Percentiles rank a stretch among this genome's conserved stretches.
phyloP scores from a whole-genome alignment of 64 coral and sea anemone genomes.

The Catalaphyllia jardinei region DNA sequence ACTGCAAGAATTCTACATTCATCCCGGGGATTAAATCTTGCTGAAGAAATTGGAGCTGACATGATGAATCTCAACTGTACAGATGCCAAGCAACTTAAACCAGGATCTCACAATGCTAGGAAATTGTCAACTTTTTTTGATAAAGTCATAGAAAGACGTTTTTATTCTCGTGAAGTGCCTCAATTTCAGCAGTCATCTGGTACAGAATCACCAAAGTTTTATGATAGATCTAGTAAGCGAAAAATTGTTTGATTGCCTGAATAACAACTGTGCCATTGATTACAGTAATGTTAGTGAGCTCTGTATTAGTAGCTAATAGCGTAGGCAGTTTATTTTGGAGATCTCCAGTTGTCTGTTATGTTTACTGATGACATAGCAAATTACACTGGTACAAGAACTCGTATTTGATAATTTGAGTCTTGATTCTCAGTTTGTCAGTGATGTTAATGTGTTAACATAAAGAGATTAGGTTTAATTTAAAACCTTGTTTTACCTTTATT shows the following conservation, averaged over 20 bases:
- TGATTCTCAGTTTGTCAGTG: no score
- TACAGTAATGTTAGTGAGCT: no score
- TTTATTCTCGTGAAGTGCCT: conserved; percentile 69
- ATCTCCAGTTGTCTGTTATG: no score
- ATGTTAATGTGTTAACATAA: no score
- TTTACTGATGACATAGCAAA: no score
- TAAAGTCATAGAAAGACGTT: conserved; percentile 96
- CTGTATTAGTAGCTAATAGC: no score
- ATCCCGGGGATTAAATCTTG: conserved; percentile 77
- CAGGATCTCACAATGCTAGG: conserved; percentile 65
- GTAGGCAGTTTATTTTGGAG: no score
- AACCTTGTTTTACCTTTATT: no score
- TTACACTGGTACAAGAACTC: no score
- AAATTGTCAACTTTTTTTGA: conserved; percentile 89
- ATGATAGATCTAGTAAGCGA: conserved; percentile 70
- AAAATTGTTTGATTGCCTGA: conserved; percentile 57
- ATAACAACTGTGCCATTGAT: no score
- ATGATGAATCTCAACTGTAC: conserved; percentile 85
- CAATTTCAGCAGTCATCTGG: conserved; percentile 54
- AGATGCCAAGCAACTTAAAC: conserved; percentile 65
- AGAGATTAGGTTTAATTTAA: no score
- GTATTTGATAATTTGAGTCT: no score
- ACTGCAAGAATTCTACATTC: conserved; percentile 75
- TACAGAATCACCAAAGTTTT: conserved; percentile 42
- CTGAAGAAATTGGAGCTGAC: conserved; percentile 98